phyloP scores from a whole-genome alignment of 2,888 invertebrate genomes.

The Norana najaformis region DNA sequence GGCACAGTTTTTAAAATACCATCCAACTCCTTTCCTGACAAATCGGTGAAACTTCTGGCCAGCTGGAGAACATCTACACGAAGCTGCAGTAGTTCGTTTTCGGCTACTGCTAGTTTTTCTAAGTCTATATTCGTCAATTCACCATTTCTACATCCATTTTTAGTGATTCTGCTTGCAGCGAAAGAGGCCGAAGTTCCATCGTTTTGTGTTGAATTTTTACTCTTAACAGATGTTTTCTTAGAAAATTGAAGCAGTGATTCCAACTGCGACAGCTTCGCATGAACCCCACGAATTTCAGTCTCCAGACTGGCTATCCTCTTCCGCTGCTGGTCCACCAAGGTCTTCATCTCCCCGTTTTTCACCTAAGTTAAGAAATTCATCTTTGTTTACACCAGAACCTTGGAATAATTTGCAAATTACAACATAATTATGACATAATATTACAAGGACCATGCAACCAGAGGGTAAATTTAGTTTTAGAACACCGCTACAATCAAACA shows the following conservation, averaged over 20 bases:
- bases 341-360: conserved; percentile 18
- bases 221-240: neutral
- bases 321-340: neutral
- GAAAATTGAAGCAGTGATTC: neutral
- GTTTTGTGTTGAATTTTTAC: neutral
- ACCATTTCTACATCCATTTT: neutral
- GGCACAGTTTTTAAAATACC: neutral
- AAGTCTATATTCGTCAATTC: neutral
- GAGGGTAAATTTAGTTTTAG: too few relatives aligned
- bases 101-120: neutral
- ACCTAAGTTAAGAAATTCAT: neutral
- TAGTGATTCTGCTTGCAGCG: neutral
- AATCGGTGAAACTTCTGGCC: neutral
- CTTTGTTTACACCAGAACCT: neutral
- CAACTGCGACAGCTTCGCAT: neutral
- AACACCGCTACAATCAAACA: too few relatives aligned
- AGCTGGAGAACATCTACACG: neutral
- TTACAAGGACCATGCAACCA: too few relatives aligned
- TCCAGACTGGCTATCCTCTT: neutral
- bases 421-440: too few relatives aligned
- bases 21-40: neutral
- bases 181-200: neutral
- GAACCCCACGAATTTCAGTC: neutral
- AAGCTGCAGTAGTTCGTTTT: neutral
- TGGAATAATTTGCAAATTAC: neutral